Evolutionary conservation across 2,113 vertebrate genomes (phyloP).

Genomic region (Alectura lathami): DNA sequence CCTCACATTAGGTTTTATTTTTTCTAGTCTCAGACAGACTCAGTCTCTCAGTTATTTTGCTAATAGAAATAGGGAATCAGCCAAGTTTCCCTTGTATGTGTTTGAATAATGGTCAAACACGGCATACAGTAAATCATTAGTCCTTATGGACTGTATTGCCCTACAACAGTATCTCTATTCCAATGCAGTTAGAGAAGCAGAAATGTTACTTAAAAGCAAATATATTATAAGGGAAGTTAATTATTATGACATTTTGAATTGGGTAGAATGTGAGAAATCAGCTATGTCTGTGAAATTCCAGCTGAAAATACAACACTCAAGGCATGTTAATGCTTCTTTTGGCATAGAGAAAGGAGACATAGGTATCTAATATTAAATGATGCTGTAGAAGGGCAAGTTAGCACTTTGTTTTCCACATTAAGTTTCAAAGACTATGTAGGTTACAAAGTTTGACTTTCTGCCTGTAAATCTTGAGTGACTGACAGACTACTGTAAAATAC

Average conservation of each 20-base stretch:
- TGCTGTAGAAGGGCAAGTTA: constrained; percentile 63
- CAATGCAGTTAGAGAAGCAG: neutral
- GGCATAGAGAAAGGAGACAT: constrained; percentile 48
- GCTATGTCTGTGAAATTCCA: constrained; percentile 62
- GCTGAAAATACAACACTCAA: constrained; percentile 22
- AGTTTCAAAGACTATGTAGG: constrained; percentile 72
- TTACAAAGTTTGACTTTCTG: constrained; percentile 71
- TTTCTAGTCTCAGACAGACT: neutral
- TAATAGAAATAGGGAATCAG: constrained; percentile 15
- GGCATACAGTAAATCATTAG: constrained; percentile 16
- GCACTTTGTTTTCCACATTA: constrained; percentile 75
- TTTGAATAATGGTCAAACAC: constrained; percentile 9
- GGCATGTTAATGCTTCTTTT: constrained; percentile 67
- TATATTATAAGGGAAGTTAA: constrained; percentile 68
- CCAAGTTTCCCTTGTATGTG: constrained; percentile 3
- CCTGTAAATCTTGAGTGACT: constrained; percentile 67
- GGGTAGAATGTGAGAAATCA: constrained; percentile 64
- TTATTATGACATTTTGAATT: constrained; percentile 61
- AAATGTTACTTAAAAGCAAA: constrained; percentile 61
- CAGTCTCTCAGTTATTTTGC: neutral
- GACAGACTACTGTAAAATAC: constrained; percentile 59
- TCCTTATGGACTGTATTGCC: neutral
- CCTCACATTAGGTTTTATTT: neutral
- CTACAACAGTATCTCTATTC: neutral
- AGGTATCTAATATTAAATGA: constrained; percentile 71